A percentile compares a stretch with the other conserved stretches of the same genome.
Conservation (phyloP, 2,797 vertebrate species). For the Percopsis omiscomaycus region DNA sequence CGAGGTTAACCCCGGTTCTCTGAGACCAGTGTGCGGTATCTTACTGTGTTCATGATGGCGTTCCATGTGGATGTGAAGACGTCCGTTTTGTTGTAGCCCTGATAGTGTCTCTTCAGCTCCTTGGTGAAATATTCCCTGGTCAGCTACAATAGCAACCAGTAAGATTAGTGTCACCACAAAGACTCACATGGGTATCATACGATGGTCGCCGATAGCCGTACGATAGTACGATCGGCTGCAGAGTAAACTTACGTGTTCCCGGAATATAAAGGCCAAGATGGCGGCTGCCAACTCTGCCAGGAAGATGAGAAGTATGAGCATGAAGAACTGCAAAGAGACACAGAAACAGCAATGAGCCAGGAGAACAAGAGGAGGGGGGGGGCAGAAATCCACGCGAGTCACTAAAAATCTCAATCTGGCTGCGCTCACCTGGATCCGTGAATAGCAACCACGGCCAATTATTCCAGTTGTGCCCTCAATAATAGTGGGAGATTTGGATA, state of each 20-base stretch:
- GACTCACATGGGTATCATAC: background rate
- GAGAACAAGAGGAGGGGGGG: slow-evolving; percentile 21
- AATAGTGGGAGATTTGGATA: too few species aligned
- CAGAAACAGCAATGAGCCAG: slow-evolving; percentile 13
- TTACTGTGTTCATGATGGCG: slow-evolving; percentile 94
- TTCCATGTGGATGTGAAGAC: slow-evolving; percentile 95
- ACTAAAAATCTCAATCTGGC: slow-evolving; percentile 42
- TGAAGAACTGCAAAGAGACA: slow-evolving; percentile 85
- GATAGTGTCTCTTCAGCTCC: slow-evolving; percentile 90
- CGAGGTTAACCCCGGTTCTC: background rate
- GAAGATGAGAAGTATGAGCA: slow-evolving; percentile 96
- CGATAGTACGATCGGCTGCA: background rate
- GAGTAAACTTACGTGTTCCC: slow-evolving; percentile 88
- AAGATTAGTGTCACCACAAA: slow-evolving; percentile 12
- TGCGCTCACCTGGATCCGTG: background rate
- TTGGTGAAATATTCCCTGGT: slow-evolving; percentile 94
- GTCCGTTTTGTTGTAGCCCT: slow-evolving; percentile 87
- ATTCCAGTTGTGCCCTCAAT: background rate
- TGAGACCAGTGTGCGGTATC: slow-evolving; percentile 34
- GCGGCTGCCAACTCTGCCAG: slow-evolving; percentile 92
- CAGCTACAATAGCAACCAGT: slow-evolving; percentile 71
- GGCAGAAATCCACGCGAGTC: slow-evolving; percentile 40
- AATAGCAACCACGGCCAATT: background rate
- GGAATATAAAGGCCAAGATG: slow-evolving; percentile 93
- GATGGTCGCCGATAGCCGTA: too few species aligned